Percentiles rank a stretch among this genome's conserved stretches.
phyloP scores from a whole-genome alignment of 2,888 invertebrate species.

The Nomada ferruginata region DNA sequence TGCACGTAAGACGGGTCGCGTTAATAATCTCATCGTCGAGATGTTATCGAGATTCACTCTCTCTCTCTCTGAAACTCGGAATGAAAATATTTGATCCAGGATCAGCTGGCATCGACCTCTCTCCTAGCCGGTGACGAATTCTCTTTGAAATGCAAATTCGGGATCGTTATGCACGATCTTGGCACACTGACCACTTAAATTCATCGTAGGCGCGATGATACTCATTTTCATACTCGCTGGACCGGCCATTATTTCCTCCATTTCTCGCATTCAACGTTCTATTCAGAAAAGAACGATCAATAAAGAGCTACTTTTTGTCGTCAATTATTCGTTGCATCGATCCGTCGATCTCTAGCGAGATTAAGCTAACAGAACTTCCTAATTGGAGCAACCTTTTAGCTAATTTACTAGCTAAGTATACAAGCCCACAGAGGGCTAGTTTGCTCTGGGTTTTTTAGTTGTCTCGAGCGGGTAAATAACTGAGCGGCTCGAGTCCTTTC shows the following conservation, averaged over 20 bases:
- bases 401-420: slow-evolving; percentile 32
- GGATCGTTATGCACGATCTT: slow-evolving; percentile 66
- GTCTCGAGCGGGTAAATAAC: slow-evolving; percentile 42
- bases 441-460: slow-evolving; percentile 36
- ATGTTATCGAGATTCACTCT: no score
- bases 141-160: slow-evolving; percentile 63
- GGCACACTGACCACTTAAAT: slow-evolving; percentile 65
- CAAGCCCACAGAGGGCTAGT: slow-evolving; percentile 18
- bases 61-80: slow-evolving; percentile 32
- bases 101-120: slow-evolving; percentile 44
- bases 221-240: slow-evolving; percentile 40
- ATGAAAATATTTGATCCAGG: slow-evolving; percentile 64
- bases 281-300: neutral
- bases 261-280: no score
- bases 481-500: neutral
- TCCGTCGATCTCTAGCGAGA: neutral
- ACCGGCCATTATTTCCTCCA: neutral
- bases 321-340: neutral
- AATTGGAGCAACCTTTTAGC: slow-evolving; percentile 28
- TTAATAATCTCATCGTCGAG: no score
- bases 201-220: slow-evolving; percentile 29
- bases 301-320: neutral
- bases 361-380: neutral
- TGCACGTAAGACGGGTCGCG: no score
- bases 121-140: slow-evolving; percentile 42